These are phyloP conservation scores for Chrysotoxum bicinctum DNA, from an alignment of 2,888 invertebrate genomes.

Conservation along the genomic window DNA sequence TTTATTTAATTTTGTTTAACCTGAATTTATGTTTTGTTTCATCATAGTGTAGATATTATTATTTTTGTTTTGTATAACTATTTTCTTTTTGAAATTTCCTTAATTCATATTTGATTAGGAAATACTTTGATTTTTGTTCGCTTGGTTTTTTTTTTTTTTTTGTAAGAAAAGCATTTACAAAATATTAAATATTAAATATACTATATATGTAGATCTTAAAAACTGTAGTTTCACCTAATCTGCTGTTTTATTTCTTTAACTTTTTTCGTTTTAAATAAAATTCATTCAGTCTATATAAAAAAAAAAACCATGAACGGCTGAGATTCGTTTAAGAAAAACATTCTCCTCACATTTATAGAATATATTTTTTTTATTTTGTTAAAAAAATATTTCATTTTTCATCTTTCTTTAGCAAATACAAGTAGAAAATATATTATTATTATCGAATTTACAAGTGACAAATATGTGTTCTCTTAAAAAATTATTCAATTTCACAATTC, in stretches of 20 bases:
- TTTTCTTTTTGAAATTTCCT: constrained; percentile 34
- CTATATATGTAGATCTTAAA: constrained; percentile 52
- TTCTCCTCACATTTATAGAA: constrained; percentile 57
- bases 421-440: constrained; percentile 53
- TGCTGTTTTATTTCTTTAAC: constrained; percentile 37
- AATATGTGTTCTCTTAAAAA: constrained; percentile 61
- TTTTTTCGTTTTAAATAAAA: constrained; percentile 66
- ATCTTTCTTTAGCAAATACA: constrained; percentile 40
- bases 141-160: constrained; percentile 27
- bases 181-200: constrained; percentile 59
- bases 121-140: constrained; percentile 30
- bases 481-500: constrained; percentile 47
- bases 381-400: constrained; percentile 12
- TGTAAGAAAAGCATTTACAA: constrained; percentile 64
- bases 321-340: constrained; percentile 79
- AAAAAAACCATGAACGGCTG: constrained; percentile 76
- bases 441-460: constrained; percentile 60
- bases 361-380: constrained; percentile 50
- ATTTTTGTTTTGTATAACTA: not conserved
- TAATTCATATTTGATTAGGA: constrained; percentile 44
- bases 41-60: constrained; percentile 20
- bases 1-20: constrained; percentile 50
- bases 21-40: constrained; percentile 45
- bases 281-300: constrained; percentile 75
- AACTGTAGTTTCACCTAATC: constrained; percentile 56